Evolutionary conservation across 2,113 vertebrate species (phyloP).

Genomic region (Loxodonta africana): DNA sequence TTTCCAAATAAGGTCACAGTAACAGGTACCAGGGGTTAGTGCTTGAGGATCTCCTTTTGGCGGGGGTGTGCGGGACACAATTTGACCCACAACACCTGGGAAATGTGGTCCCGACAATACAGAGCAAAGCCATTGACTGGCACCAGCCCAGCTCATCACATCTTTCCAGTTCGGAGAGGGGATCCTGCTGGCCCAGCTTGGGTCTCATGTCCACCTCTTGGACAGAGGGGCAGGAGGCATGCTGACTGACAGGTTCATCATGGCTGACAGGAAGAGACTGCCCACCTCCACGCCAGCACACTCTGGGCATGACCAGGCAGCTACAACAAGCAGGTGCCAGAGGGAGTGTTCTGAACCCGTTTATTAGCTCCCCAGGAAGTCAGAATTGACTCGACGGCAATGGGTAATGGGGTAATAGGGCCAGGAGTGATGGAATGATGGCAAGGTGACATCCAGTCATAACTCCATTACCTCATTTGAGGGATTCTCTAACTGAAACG

Average conservation of each 20-base stretch:
- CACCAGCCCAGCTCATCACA: accelerated
- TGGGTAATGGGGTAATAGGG: not conserved
- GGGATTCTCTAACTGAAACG: not conserved
- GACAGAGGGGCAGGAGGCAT: not conserved
- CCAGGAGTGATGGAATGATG: not conserved
- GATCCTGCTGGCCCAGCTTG: not conserved
- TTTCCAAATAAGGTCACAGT: not conserved
- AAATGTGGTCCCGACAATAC: not conserved
- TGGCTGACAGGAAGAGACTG: not conserved
- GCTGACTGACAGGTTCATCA: not conserved
- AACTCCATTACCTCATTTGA: not conserved
- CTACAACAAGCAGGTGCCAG: not conserved
- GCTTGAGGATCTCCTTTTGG: not conserved
- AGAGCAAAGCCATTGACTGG: not conserved
- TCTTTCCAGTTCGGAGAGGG: not conserved
- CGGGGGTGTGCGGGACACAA: not conserved
- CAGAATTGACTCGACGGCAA: too few relatives aligned
- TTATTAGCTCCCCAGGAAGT: not conserved
- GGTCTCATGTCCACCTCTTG: not conserved
- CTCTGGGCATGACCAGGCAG: not conserved
- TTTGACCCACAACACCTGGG: not conserved
- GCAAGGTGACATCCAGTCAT: not conserved
- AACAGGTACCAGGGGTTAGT: not conserved
- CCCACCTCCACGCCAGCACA: not conserved
- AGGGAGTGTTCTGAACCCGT: not conserved